These are phyloP conservation scores for Epinotia brunnichana DNA, from an alignment of 2,888 invertebrate species.

Conservation along the genomic window DNA sequence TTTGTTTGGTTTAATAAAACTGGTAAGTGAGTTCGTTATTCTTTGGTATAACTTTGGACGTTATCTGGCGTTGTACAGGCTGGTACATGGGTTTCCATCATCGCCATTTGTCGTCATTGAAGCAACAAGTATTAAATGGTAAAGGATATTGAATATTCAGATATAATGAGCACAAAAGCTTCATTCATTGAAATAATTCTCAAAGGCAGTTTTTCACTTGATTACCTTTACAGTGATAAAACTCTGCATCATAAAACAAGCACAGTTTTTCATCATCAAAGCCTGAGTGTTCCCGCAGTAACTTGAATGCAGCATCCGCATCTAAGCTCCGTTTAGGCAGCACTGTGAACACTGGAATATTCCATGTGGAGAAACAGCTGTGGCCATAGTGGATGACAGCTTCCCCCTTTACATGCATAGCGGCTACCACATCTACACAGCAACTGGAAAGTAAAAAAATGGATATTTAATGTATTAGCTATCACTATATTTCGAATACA, in stretches of 20 bases:
- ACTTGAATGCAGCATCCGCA: constrained; percentile 59
- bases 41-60: too few species aligned
- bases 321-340: constrained; percentile 86
- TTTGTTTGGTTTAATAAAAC: too few species aligned
- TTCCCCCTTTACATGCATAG: constrained; percentile 93
- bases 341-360: constrained; percentile 90
- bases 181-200: too few species aligned
- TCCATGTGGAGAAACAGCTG: constrained; percentile 91
- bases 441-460: constrained; percentile 84
- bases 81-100: too few species aligned
- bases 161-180: too few species aligned
- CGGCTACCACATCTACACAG: constrained; percentile 95
- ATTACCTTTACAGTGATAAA: constrained; percentile 85
- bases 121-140: too few species aligned
- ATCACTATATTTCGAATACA: too few species aligned
- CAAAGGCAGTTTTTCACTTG: too few species aligned
- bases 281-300: constrained; percentile 57
- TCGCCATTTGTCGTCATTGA: too few species aligned
- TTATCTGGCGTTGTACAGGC: too few species aligned
- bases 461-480: not conserved
- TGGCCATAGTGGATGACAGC: constrained; percentile 96
- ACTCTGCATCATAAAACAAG: constrained; percentile 87
- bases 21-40: too few species aligned
- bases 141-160: too few species aligned
- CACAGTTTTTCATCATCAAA: constrained; percentile 69